Evolutionary conservation across 1,140 invertebrate genomes (phyloP).

Genomic region (Papilio polytes): DNA sequence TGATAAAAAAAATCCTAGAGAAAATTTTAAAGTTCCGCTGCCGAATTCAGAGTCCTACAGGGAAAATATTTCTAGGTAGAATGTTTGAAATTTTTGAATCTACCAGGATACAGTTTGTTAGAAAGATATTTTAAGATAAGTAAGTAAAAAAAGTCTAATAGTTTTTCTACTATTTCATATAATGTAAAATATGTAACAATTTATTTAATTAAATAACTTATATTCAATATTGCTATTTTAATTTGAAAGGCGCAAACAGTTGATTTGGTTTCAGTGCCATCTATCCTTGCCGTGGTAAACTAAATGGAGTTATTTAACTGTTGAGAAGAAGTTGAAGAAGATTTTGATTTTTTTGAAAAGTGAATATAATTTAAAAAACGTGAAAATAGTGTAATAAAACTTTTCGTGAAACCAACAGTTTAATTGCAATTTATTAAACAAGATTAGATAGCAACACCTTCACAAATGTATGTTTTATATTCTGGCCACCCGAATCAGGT

Average conservation of each 20-base stretch:
- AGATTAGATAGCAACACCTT: conserved; percentile 41
- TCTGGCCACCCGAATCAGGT: conserved; percentile 62
- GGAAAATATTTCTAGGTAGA: neutral
- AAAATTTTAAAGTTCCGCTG: neutral
- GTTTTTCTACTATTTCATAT: no score
- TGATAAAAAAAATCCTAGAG: no score
- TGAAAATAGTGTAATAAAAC: neutral
- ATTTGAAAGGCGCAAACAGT: neutral
- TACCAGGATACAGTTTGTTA: neutral
- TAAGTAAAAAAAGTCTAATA: neutral
- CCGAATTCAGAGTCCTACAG: neutral
- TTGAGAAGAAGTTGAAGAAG: no score
- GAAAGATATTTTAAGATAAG: neutral
- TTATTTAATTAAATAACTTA: neutral
- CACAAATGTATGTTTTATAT: conserved; percentile 47
- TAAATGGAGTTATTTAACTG: neutral
- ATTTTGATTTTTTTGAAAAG: neutral
- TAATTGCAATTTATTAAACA: neutral
- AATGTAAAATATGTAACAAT: neutral
- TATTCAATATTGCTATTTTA: neutral
- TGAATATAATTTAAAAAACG: neutral
- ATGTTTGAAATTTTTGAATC: neutral
- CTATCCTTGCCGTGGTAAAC: neutral
- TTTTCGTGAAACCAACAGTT: neutral
- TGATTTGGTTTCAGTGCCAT: neutral